phyloP scores from a whole-genome alignment of 2,797 vertebrate species.

The Sebastes flavidus region DNA sequence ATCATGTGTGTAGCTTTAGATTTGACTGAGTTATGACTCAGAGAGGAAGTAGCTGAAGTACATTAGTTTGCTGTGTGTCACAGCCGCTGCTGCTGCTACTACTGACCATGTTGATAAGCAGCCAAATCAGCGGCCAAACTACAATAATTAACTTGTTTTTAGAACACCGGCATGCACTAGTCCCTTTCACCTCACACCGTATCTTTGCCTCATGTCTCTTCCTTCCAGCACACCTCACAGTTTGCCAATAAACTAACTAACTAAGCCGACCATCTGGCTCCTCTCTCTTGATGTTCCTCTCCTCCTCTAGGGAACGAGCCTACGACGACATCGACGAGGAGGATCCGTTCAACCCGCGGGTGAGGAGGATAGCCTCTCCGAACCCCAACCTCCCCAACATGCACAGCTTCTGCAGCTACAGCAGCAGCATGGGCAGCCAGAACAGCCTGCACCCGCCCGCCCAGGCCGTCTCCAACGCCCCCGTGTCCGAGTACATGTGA shows the following conservation, averaged over 20 bases:
- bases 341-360: conserved; percentile 94
- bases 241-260: neutral
- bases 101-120: neutral
- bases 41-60: neutral
- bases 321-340: conserved; percentile 94
- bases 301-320: conserved; percentile 85
- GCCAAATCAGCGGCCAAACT: neutral
- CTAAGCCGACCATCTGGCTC: neutral
- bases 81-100: neutral
- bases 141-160: neutral
- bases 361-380: conserved; percentile 82
- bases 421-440: conserved; percentile 96
- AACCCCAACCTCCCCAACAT: conserved; percentile 86
- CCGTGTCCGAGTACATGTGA: conserved; percentile 93
- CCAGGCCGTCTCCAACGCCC: conserved; percentile 87
- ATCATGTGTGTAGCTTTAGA: neutral
- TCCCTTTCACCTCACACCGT: neutral
- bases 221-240: neutral
- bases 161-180: neutral
- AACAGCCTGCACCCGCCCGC: conserved; percentile 90
- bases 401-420: conserved; percentile 97
- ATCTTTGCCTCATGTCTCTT: neutral
- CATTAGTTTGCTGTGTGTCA: neutral
- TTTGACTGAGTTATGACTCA: neutral
- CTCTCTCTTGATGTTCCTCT: neutral